phyloP scores from a whole-genome alignment of 2,113 vertebrate genomes.

The Atrichornis clamosus region DNA sequence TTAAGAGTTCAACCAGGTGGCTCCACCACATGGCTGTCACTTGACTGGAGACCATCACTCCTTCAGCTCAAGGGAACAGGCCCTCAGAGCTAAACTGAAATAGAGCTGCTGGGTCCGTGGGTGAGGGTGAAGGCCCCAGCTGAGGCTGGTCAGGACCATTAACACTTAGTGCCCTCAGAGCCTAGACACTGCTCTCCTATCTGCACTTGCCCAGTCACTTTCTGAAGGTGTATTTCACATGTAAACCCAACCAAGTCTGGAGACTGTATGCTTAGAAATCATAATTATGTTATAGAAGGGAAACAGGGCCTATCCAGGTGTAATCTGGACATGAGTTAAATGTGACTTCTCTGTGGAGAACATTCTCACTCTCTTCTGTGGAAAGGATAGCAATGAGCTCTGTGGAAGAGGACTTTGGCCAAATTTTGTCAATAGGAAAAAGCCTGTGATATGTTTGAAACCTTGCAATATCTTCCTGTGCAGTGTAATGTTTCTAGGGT shows the following conservation, averaged over 20 bases:
- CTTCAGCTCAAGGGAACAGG: not conserved
- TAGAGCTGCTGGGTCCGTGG: not conserved
- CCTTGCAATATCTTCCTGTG: not conserved
- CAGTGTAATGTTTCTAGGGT: not conserved
- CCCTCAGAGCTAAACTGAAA: not conserved
- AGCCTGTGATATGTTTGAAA: not conserved
- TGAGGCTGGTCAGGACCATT: not conserved
- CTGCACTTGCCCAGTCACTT: not conserved
- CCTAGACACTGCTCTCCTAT: not conserved
- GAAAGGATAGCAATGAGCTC: not conserved
- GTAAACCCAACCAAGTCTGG: not conserved
- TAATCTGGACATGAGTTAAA: not conserved
- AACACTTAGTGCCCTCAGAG: not conserved
- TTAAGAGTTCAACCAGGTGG: not conserved
- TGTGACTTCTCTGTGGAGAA: not conserved
- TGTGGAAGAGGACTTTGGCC: not conserved
- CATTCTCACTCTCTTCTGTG: not conserved
- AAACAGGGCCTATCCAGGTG: not conserved
- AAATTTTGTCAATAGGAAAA: not conserved
- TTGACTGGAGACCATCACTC: not conserved
- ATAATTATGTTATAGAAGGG: not conserved
- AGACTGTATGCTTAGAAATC: not conserved
- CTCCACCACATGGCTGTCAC: not conserved
- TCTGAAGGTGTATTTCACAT: not conserved
- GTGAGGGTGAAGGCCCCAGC: not conserved